Percentiles rank a stretch among this genome's conserved stretches.
These are phyloP conservation scores for Drosophila bifasciata DNA, from an alignment of 1,140 invertebrate species.

Conservation along the genomic window DNA sequence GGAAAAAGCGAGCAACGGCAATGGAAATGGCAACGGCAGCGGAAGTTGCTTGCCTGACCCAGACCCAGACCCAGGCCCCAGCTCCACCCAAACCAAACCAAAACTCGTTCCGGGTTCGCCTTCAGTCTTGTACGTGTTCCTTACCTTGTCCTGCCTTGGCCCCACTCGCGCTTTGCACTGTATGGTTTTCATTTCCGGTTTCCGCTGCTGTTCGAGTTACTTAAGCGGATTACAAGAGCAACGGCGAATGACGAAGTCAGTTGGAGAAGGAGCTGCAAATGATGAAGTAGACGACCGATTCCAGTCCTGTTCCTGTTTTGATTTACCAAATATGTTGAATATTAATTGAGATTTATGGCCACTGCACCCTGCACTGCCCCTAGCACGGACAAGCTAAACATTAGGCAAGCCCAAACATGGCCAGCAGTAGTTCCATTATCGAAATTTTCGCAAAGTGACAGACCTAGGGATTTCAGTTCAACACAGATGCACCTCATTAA, in stretches of 20 bases:
- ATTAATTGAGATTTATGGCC: conserved; percentile 44
- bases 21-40: conserved; percentile 36
- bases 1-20: conserved; percentile 26
- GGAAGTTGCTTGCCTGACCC: conserved; percentile 58
- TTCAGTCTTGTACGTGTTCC: conserved; percentile 25
- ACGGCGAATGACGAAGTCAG: conserved; percentile 19
- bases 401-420: background rate
- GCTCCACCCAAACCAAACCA: background rate
- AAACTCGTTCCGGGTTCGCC: conserved; percentile 9
- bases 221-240: conserved; percentile 76
- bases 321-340: conserved; percentile 34
- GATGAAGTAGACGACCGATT: conserved; percentile 11
- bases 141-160: conserved; percentile 23
- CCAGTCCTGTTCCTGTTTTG: conserved; percentile 2
- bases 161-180: conserved; percentile 55
- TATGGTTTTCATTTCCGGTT: conserved; percentile 82
- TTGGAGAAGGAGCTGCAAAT: conserved; percentile 10
- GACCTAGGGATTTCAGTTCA: conserved; percentile 12
- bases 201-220: conserved; percentile 72
- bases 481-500: conserved; percentile 4
- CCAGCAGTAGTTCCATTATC: conserved; percentile 14
- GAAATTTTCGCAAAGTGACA: conserved; percentile 15
- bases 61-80: conserved; percentile 28
- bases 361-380: background rate
- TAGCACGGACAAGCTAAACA: background rate